These are phyloP conservation scores for Campylomormyrus tamandua DNA, from an alignment of 2,113 vertebrate species.

Conservation along the genomic window DNA sequence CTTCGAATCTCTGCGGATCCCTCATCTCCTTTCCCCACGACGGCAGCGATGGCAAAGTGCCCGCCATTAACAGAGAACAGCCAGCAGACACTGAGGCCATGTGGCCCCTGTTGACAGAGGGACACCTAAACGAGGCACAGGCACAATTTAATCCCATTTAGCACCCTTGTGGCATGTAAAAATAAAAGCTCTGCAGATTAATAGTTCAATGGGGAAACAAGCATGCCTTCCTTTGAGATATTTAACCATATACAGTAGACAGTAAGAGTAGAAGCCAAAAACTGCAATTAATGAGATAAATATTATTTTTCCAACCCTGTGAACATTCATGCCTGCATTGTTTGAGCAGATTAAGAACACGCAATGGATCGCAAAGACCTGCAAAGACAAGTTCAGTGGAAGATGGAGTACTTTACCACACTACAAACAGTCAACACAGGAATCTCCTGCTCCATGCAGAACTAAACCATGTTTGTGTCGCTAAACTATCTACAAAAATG, in stretches of 20 bases:
- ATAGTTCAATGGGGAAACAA: conserved; percentile 42
- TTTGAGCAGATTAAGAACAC: neutral
- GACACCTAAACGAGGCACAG: conserved; percentile 44
- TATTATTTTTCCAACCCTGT: neutral
- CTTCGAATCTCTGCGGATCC: conserved; percentile 39
- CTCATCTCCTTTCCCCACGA: conserved; percentile 51
- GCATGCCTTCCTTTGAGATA: conserved; percentile 29
- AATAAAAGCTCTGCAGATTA: conserved; percentile 36
- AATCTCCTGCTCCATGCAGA: neutral
- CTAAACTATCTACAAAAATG: neutral
- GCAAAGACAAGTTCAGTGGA: neutral
- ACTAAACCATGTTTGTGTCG: neutral
- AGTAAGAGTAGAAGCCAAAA: neutral
- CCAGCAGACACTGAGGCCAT: conserved; percentile 52
- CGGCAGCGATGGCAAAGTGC: conserved; percentile 39
- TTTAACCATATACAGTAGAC: neutral
- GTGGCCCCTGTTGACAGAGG: conserved; percentile 34
- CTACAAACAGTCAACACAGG: neutral
- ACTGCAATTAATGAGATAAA: neutral
- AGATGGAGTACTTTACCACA: neutral
- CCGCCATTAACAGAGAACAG: conserved; percentile 50
- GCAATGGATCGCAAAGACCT: neutral
- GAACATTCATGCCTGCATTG: neutral
- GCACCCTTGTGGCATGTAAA: conserved; percentile 40
- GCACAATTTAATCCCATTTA: conserved; percentile 43